These are phyloP conservation scores for Eupithecia centaureata DNA, from an alignment of 2,888 invertebrate genomes.

Conservation along the genomic window DNA sequence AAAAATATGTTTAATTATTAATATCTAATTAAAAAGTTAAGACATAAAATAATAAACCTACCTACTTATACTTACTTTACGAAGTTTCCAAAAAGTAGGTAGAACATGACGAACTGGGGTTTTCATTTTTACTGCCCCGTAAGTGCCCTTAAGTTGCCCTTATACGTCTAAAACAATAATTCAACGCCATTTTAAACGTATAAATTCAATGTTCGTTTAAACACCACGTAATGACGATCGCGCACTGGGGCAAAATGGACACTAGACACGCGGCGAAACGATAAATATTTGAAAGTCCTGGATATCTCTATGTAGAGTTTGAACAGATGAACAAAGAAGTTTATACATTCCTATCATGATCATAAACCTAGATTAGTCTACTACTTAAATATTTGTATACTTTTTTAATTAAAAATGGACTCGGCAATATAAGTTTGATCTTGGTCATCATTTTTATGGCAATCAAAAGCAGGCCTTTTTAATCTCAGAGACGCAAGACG, in stretches of 20 bases:
- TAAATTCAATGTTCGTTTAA: conserved; percentile 23
- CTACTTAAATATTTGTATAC: too few species aligned
- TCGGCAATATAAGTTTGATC: neutral
- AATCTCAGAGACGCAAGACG: neutral
- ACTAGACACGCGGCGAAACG: neutral
- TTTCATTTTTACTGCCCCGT: neutral
- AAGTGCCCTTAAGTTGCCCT: neutral
- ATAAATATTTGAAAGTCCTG: neutral
- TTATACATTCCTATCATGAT: too few species aligned
- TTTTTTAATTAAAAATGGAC: neutral
- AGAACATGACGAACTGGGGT: neutral
- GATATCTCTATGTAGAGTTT: neutral
- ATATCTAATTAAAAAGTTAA: too few species aligned
- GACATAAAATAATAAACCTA: too few species aligned
- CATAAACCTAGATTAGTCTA: too few species aligned
- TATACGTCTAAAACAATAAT: conserved; percentile 27
- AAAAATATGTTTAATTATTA: too few species aligned
- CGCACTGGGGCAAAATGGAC: neutral
- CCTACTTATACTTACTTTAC: neutral
- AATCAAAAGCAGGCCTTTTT: neutral
- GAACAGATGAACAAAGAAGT: neutral
- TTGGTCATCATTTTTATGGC: neutral
- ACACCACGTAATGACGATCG: conserved; percentile 8
- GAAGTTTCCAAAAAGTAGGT: neutral
- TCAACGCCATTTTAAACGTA: conserved; percentile 29